Evolutionary conservation across 2,797 vertebrate genomes (phyloP).

Genomic region (Nannoperca australis): DNA sequence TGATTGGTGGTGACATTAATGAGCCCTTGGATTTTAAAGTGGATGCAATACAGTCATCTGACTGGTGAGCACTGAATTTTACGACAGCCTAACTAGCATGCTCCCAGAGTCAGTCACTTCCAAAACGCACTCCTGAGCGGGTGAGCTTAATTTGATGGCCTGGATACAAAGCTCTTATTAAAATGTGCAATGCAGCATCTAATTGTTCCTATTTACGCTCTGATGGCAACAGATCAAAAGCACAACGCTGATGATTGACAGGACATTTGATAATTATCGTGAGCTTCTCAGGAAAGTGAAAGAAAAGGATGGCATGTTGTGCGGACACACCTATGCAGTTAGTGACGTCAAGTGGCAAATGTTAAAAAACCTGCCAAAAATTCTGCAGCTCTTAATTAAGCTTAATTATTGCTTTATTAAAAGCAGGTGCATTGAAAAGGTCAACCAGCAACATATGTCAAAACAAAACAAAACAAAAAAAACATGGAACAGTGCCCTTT

Average conservation of each 20-base stretch:
- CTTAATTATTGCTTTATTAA: conserved; percentile 20
- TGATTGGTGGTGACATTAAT: conserved; percentile 14
- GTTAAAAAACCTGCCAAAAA: conserved; percentile 33
- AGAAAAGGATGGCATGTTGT: not conserved
- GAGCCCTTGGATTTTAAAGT: conserved; percentile 16
- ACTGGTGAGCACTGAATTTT: conserved; percentile 20
- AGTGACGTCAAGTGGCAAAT: conserved; percentile 47
- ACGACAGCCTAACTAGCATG: conserved; percentile 4
- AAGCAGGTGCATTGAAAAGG: conserved; percentile 28
- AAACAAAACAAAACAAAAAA: not conserved
- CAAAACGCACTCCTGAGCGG: conserved; percentile 31
- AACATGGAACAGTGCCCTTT: not conserved
- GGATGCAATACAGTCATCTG: conserved; percentile 10
- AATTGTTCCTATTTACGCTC: conserved; percentile 27
- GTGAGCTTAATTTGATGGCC: conserved; percentile 44
- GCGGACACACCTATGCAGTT: conserved; percentile 23
- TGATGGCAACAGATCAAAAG: conserved; percentile 45
- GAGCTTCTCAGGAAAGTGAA: conserved; percentile 12
- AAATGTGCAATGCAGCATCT: conserved; percentile 39
- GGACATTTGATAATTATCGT: conserved; percentile 29
- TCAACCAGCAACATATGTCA: not conserved
- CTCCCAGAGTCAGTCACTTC: conserved; percentile 23
- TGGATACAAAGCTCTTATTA: conserved; percentile 29
- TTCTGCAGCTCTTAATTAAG: conserved; percentile 16
- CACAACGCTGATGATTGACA: conserved; percentile 42